Evolutionary conservation across 2,113 vertebrate genomes (phyloP), one percentile per base, ranked within the genome.

Genomic region (Phalacrocorax brasilianus): DNA sequence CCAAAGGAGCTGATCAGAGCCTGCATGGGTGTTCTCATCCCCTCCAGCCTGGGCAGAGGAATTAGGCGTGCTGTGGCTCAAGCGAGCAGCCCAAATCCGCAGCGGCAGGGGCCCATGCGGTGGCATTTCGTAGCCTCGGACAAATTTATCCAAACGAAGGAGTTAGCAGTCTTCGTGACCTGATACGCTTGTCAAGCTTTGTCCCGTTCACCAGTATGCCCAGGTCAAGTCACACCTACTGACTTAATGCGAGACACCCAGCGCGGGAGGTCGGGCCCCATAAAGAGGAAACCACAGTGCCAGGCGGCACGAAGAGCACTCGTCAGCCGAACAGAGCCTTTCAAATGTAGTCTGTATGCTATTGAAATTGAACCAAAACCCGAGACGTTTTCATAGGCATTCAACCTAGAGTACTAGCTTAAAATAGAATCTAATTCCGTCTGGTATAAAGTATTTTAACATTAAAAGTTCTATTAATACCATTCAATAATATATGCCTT

Each of bases 401-500:
- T 89, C 91, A 79, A 52, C 77, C 49, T 73, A 47, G 49, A 87
- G 40, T 32, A 26, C 70, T 2, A 59, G 59, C 84, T 92, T 95
- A 95, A 96, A 96, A 94, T 91, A 92, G 89, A 92, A 95, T 76
- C 71, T 93, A 89, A 95, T 93, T 87, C 88, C 73, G 84, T 58
- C 77, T 66, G 53, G 62, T 65, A 72, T 95, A 61, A 88, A 93
- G 47, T 93, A 95, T 92, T 87, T 95, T 92, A 95, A 70, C 77
- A 85, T 91, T 95, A 89, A 68, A 92, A 83, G 89, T 95, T 70
- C 94, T 95, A 91, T 95, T 91, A 97, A 96, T 92, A 91, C 32
- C 61, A 91, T 91, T 85, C 94, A 97, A 91, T 95, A 96, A 93
- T 92, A 95, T 89, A 96, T 91, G 86, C 14, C 86, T 95, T 95